phyloP scores from a whole-genome alignment of 2,888 invertebrate genomes.

The Homarus gammarus region DNA sequence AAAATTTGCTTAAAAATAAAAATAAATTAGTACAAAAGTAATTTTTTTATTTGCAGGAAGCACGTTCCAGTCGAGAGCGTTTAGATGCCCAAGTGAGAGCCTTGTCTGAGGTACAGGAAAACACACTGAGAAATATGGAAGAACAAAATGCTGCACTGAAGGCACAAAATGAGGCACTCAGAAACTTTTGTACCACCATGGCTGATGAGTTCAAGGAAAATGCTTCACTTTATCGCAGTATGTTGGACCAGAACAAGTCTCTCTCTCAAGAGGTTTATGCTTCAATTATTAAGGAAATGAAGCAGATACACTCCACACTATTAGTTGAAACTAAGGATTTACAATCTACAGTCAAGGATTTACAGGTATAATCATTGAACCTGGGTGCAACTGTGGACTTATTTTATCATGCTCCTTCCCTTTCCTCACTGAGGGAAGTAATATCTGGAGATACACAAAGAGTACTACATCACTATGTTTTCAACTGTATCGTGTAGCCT shows the following conservation, averaged over 20 bases:
- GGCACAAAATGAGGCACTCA: slow-evolving; percentile 69
- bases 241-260: slow-evolving; percentile 72
- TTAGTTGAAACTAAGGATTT: too few relatives aligned
- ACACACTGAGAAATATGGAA: slow-evolving; percentile 70
- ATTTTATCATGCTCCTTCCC: too few relatives aligned
- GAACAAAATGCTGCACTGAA: slow-evolving; percentile 73
- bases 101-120: slow-evolving; percentile 71
- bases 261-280: slow-evolving; percentile 60
- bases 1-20: too few relatives aligned
- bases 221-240: slow-evolving; percentile 60
- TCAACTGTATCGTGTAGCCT: too few relatives aligned
- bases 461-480: too few relatives aligned
- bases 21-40: not conserved
- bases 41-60: slow-evolving; percentile 46
- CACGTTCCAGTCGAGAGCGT: slow-evolving; percentile 74
- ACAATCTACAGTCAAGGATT: too few relatives aligned
- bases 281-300: slow-evolving; percentile 63
- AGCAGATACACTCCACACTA: slow-evolving; percentile 37
- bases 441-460: too few relatives aligned
- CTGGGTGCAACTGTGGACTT: too few relatives aligned
- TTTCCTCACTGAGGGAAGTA: too few relatives aligned
- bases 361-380: too few relatives aligned
- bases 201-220: slow-evolving; percentile 69
- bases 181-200: slow-evolving; percentile 72
- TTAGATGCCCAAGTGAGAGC: slow-evolving; percentile 75